These are phyloP conservation scores for Erpetoichthys calabaricus DNA, from an alignment of 2,797 vertebrate species.

Conservation along the genomic window DNA sequence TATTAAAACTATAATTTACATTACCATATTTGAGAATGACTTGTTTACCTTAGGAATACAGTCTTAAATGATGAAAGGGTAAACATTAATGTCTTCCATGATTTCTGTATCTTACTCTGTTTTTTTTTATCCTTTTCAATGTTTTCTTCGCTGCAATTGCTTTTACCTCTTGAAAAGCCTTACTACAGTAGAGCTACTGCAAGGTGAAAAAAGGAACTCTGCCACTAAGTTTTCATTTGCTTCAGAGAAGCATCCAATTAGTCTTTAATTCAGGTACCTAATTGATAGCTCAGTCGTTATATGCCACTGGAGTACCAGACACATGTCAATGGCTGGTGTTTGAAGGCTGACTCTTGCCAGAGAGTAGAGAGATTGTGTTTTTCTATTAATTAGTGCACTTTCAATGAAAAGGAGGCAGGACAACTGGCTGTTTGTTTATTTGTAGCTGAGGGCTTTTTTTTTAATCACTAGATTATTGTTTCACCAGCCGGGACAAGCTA, in stretches of 20 bases:
- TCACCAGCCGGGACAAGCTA: too few relatives aligned
- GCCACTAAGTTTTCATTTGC: neutral
- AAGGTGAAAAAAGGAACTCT: neutral
- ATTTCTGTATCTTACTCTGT: too few relatives aligned
- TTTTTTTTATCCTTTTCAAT: too few relatives aligned
- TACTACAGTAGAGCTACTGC: too few relatives aligned
- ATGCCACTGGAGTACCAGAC: neutral
- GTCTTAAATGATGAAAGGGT: too few relatives aligned
- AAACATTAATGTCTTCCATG: too few relatives aligned
- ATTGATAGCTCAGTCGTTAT: conserved; percentile 8
- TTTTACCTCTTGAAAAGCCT: too few relatives aligned
- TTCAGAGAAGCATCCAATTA: conserved; percentile 3
- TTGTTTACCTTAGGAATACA: too few relatives aligned
- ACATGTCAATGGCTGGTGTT: neutral
- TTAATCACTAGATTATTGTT: too few relatives aligned
- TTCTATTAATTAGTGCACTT: neutral
- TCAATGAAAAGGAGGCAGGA: neutral
- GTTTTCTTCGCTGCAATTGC: too few relatives aligned
- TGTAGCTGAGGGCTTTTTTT: neutral
- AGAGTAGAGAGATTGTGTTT: neutral
- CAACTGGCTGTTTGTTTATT: neutral
- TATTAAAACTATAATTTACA: too few relatives aligned
- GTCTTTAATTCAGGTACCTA: conserved; percentile 2
- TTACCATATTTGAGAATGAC: too few relatives aligned
- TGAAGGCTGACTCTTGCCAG: neutral